These are phyloP conservation scores for Smutsia gigantea DNA, from an alignment of 2,797 vertebrate species.

Conservation along the genomic window DNA sequence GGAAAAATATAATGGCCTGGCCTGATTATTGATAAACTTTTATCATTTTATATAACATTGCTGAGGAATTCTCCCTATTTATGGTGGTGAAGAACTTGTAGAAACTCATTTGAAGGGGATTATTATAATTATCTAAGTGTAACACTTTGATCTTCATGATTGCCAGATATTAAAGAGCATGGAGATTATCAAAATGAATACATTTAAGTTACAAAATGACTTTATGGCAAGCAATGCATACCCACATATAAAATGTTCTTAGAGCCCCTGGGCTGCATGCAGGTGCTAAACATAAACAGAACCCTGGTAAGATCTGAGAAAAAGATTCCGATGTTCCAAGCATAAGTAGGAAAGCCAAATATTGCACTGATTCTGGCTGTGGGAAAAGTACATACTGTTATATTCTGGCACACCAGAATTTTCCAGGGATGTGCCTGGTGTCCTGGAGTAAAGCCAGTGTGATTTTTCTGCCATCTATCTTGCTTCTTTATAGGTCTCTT, in stretches of 20 bases:
- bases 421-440: conserved; percentile 78
- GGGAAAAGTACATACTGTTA: conserved; percentile 79
- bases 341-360: conserved; percentile 80
- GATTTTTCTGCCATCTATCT: conserved; percentile 83
- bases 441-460: conserved; percentile 80
- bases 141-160: conserved; percentile 10
- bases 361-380: conserved; percentile 77
- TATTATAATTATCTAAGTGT: conserved; percentile 11
- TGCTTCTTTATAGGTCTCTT: conserved; percentile 83
- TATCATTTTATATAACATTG: neutral
- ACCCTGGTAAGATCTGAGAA: conserved; percentile 71
- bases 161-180: conserved; percentile 9
- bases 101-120: neutral
- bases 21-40: neutral
- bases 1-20: neutral
- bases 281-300: conserved; percentile 75
- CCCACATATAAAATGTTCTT: conserved; percentile 66
- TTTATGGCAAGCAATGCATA: conserved; percentile 63
- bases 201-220: conserved; percentile 53
- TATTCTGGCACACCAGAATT: conserved; percentile 76
- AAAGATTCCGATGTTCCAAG: conserved; percentile 72
- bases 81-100: neutral
- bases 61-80: neutral
- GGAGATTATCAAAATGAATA: conserved; percentile 39
- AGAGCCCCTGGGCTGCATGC: conserved; percentile 66